Base-by-base conservation (phyloP, 2,888 invertebrate genomes). In the Ochlodes sylvanus region DNA sequence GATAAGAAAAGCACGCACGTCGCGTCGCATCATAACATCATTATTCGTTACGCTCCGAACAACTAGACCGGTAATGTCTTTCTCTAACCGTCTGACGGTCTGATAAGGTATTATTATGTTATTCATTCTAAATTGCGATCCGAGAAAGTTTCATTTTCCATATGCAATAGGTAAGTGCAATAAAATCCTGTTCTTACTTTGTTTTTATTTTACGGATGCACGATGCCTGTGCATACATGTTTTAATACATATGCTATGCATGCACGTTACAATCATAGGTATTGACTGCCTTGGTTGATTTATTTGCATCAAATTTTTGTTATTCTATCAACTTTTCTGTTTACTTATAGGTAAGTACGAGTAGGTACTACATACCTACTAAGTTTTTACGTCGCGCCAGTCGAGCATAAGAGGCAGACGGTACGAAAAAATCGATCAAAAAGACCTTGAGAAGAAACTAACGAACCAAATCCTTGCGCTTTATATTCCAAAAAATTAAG, bases 61-160 rank as follows among this genome's bases (percentile, higher is more conserved):
- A 87, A 85, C 83, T 88, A 76, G 89, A 87, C 77, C 85, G 79
- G 72, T 76, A 64, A 73, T 79, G 12, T 47, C 80, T 79, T 84
- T 81, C 82, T 50, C 50, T 12, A 1, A 10, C 50, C 1, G 38
- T 10, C 10, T 5, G 44, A 17, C 17, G 50, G 19, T 17, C 50
- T 50, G 12, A 10, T 42, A 12, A 5, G 2, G 12, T 12, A 42
- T 42, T 9, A 42, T 42, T 10, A 47, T 17, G 14, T 47, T 47
- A 12, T 47, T 9, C 4, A 17, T 47, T 47, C 15, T 47, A 7
- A 17, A 47, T 17, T 47, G 47, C 17, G 15, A 17, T 15, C 7
- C 17, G 15, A 47, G 47, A 47, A 47, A 47, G 47, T 17, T 47
- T 1, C 6, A 7, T 47, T 42, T 14, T 14, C 14, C 42, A 3